Conservation (phyloP, 2,888 invertebrate species). For the Cephus pulcher region DNA sequence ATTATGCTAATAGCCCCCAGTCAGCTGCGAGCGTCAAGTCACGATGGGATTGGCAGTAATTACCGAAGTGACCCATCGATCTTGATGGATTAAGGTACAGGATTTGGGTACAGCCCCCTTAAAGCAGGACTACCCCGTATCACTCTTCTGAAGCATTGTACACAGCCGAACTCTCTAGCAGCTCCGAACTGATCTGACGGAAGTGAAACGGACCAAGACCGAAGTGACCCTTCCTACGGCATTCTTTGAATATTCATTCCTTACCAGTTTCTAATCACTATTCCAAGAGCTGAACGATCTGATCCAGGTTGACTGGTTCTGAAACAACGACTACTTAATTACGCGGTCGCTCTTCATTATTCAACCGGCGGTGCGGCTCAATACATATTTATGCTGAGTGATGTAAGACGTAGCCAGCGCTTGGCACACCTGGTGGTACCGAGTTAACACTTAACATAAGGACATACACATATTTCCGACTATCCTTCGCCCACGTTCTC, state of each 20-base stretch:
- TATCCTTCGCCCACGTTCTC: background rate
- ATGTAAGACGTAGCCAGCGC: conserved; percentile 29
- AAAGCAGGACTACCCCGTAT: background rate
- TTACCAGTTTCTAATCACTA: background rate
- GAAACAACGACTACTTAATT: conserved; percentile 34
- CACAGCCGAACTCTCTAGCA: background rate
- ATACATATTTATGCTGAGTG: conserved; percentile 47
- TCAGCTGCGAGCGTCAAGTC: conserved; percentile 22
- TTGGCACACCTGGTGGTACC: conserved; percentile 38
- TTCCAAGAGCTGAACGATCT: background rate
- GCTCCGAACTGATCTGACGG: background rate
- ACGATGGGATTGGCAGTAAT: conserved; percentile 39
- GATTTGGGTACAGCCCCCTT: background rate
- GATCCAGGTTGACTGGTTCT: background rate
- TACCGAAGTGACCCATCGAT: conserved; percentile 51
- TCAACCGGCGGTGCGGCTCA: conserved; percentile 32
- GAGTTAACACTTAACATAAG: conserved; percentile 34
- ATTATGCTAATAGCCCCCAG: conserved; percentile 53
- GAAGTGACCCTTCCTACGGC: background rate
- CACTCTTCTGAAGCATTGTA: background rate
- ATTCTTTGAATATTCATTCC: background rate
- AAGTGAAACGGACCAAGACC: background rate
- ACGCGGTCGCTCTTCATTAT: conserved; percentile 40
- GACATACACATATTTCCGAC: background rate
- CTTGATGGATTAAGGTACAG: conserved; percentile 33